Evolutionary conservation across 1,140 invertebrate species (phyloP), one percentile per base, ranked within the genome.

Genomic region (Lerema accius): DNA sequence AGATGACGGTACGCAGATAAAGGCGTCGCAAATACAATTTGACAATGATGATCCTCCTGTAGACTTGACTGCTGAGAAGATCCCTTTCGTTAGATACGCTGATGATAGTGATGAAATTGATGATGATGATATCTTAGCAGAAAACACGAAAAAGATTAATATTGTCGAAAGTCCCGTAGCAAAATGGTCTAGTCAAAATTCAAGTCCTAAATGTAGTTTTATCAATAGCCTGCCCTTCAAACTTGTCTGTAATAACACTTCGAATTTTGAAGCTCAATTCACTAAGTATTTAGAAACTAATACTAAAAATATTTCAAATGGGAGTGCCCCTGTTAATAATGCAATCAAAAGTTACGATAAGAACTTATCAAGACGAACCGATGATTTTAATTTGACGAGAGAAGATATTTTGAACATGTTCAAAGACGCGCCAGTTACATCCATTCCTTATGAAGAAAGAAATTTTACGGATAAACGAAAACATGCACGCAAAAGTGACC

Each of bases 321-420:
- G 10, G 1, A 37, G n/a, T 11, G 10, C 35, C 28, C 1, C 7
- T 37, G n/a, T 60, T 81, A 26, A 82, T 11, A 10, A 76, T 78
- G 4, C 76, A 65, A 50, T 68, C 65, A 80, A 81, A 37, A 78
- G 70, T 23, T 73, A 75, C 11, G 77, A 84, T 39, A 78, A 83
- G 10, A 70, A 69, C 28, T 67, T 65, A 40, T n/a, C 49, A 2
- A 53, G 3, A 7, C 60, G 62, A 46, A 77, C 61, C 13, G 79
- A 86, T 66, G 73, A 73, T 39, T 53, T 73, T 1, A 71, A 69
- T 28, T 83, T 81, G 6, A 86, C 85, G 0, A 58, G 88, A 4
- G 86, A 90, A 32, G 84, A 89, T 35, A 78, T 90, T 40, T 64
- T 90, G 1, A 84, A 89, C 55, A 89, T 90, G 82, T 85, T 90